Base-by-base conservation (phyloP, 2,797 vertebrate genomes). In the Eurystomus glaucurus region DNA sequence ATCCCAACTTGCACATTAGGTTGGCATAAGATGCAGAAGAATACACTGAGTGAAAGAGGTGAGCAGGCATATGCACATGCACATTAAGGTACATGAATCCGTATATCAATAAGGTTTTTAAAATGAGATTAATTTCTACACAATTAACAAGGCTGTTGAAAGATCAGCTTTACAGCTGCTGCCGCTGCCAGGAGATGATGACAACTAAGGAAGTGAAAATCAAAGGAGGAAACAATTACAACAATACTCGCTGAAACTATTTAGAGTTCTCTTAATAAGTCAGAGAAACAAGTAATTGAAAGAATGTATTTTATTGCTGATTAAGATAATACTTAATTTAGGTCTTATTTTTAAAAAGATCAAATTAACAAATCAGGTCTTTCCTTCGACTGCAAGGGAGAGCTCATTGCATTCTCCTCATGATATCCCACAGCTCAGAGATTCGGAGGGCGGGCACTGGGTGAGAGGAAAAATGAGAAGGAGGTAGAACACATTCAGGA, bases 221-320 rank as follows among this genome's bases (percentile, higher is more conserved):
- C 97, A 97, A 97, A 97, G 96, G 97, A 97, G 97, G 97, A 97
- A 97, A 98, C 97, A 97, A 98, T 98, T 98, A 98, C 96, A 97
- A 97, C 97, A 97, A 97, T 97, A 91, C 95, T 93, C 46, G 4
- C 94, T 93, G 96, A 97, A 97, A 97, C 95, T 97, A 98, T 97
- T 97, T 97, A 97, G 92, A 93, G 87, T 97, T 98, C 95, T 87
- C 72, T 85, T 97, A 97, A 96, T 97, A 97, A 97, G 96, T 94
- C 87, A 76, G 94, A 16, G 92, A 95, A 96, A 96, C 54, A 95
- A 95, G 92, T 89, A 98, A 98, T 97, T 97, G 96, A 97, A 97
- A 97, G 92, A 97, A 95, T 95, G 85, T 74, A 92, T 95, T 97
- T 98, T 97, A 97, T 97, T 96, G 93, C 94, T 97, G 97, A 97